These are phyloP conservation scores for Mirounga angustirostris DNA, from an alignment of 2,113 vertebrate species.

Conservation along the genomic window DNA sequence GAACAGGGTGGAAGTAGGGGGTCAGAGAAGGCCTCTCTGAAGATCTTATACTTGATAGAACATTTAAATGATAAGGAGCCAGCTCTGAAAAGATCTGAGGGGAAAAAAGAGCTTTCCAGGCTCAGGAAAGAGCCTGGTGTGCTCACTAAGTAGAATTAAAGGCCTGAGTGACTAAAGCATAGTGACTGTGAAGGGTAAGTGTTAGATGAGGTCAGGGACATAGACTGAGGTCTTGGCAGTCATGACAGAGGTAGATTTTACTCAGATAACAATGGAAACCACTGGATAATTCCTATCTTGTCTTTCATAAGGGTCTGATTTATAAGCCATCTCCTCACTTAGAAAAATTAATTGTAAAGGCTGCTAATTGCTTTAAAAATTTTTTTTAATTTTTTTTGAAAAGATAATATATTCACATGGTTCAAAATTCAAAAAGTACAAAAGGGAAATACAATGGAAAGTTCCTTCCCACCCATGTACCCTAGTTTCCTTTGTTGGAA, in stretches of 20 bases:
- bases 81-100: constrained; percentile 4
- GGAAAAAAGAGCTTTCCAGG: neutral
- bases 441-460: neutral
- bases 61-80: neutral
- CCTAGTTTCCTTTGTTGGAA: constrained; percentile 28
- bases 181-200: neutral
- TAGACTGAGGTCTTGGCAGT: neutral
- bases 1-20: neutral
- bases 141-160: neutral
- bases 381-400: constrained; percentile 26
- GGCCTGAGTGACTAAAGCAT: neutral
- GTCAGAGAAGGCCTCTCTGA: neutral
- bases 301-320: neutral
- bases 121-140: neutral
- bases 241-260: neutral
- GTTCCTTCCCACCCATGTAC: constrained; percentile 7
- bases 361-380: constrained; percentile 9
- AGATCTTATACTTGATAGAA: neutral
- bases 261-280: neutral
- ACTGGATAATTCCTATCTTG: constrained; percentile 7
- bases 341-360: constrained; percentile 54
- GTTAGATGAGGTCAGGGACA: neutral
- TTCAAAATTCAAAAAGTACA: constrained; percentile 43
- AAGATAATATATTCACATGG: constrained; percentile 28
- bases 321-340: constrained; percentile 2